phyloP scores from a whole-genome alignment of 2,797 vertebrate species.

The Phrynocephalus forsythii region DNA sequence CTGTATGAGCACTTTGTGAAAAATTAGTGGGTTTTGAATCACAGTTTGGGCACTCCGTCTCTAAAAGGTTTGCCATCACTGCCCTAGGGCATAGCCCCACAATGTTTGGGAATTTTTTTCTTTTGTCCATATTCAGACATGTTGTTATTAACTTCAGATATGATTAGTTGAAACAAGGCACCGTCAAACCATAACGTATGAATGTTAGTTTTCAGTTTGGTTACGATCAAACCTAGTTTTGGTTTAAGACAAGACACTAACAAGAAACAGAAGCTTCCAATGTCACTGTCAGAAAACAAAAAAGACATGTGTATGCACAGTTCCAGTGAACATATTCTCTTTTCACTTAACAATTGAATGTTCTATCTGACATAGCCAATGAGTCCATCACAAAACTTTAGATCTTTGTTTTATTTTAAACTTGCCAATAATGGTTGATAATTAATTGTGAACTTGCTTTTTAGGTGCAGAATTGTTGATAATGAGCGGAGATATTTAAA shows the following conservation, averaged over 20 bases:
- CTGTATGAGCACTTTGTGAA: no score
- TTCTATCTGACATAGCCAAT: not conserved
- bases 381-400: not conserved
- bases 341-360: not conserved
- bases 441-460: not conserved
- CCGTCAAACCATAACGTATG: not conserved
- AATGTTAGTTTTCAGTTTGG: not conserved
- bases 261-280: not conserved
- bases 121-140: not conserved
- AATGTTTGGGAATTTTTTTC: not conserved
- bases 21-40: no score
- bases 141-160: not conserved
- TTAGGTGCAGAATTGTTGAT: not conserved
- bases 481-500: slow-evolving; percentile 54
- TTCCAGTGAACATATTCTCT: not conserved
- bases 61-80: no score
- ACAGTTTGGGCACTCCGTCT: no score
- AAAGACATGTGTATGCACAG: not conserved
- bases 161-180: slow-evolving; percentile 11
- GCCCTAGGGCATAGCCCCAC: not conserved
- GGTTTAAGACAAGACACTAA: not conserved
- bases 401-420: not conserved
- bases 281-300: not conserved
- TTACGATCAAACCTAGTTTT: not conserved
- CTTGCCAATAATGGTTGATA: not conserved